phyloP scores from a whole-genome alignment of 2,797 vertebrate genomes.

The Paguma larvata region DNA sequence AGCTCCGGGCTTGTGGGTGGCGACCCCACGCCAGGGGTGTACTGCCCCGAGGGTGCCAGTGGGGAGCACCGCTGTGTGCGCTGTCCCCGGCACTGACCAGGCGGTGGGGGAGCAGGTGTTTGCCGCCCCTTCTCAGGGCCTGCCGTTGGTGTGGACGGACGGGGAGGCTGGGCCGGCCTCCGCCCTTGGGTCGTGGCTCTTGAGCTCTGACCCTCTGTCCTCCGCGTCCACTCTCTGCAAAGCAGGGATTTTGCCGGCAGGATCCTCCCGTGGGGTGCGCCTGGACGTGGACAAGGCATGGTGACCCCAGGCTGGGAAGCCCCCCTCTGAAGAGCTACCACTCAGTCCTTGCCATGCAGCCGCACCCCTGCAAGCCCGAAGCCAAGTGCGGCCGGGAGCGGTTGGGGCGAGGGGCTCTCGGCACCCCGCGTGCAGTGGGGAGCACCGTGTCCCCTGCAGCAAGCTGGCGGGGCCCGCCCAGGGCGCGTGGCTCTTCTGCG shows the following conservation, averaged over 20 bases:
- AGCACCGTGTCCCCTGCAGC: accelerated
- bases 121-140: neutral
- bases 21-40: accelerated
- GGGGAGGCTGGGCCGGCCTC: neutral
- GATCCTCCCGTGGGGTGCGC: accelerated
- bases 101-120: accelerated
- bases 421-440: neutral
- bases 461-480: neutral
- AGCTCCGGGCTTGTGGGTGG: accelerated
- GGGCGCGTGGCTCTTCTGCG: neutral
- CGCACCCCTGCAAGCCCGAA: accelerated
- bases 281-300: neutral
- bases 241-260: neutral
- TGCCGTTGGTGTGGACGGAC: neutral
- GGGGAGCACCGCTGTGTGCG: neutral
- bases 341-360: accelerated
- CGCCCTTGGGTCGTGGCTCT: neutral
- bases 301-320: neutral
- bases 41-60: accelerated
- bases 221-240: too few relatives aligned
- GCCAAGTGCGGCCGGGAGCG: accelerated
- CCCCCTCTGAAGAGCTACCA: neutral
- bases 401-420: accelerated
- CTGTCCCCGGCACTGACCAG: neutral
- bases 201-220: accelerated